Evolutionary conservation across 2,113 vertebrate genomes (phyloP).

Genomic region (Sialia sialis): DNA sequence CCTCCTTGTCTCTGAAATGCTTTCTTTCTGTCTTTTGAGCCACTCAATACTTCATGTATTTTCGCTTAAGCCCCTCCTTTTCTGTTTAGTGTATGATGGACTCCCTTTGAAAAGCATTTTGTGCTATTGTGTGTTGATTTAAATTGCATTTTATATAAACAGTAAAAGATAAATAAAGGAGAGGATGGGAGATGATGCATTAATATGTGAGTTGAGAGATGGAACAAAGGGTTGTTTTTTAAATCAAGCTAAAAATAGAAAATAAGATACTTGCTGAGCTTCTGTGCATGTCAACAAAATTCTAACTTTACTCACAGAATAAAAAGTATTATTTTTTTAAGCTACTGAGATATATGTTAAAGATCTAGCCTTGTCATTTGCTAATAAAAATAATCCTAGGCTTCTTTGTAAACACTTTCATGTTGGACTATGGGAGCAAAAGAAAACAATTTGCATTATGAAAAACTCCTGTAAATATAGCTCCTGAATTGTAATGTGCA

Average conservation of each 20-base stretch:
- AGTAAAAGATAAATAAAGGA: slow-evolving; percentile 35
- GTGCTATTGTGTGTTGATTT: slow-evolving; percentile 42
- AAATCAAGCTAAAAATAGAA: slow-evolving; percentile 62
- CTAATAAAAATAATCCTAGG: slow-evolving; percentile 56
- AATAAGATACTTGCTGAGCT: slow-evolving; percentile 44
- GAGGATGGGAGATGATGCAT: slow-evolving; percentile 30
- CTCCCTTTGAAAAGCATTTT: slow-evolving; percentile 51
- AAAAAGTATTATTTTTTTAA: slow-evolving; percentile 5
- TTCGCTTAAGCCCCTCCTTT: slow-evolving; percentile 51
- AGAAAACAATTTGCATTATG: slow-evolving; percentile 73
- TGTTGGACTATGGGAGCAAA: slow-evolving; percentile 45
- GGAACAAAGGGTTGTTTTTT: slow-evolving; percentile 59
- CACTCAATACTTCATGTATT: slow-evolving; percentile 10
- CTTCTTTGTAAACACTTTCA: slow-evolving; percentile 36
- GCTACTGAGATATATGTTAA: slow-evolving; percentile 4
- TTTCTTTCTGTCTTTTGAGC: not conserved
- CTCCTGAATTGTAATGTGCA: slow-evolving; percentile 59
- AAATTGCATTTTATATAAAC: slow-evolving; percentile 56
- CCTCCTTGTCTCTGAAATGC: not conserved
- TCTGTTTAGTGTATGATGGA: slow-evolving; percentile 38
- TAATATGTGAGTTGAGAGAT: slow-evolving; percentile 18
- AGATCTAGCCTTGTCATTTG: slow-evolving; percentile 34
- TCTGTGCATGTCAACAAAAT: slow-evolving; percentile 41
- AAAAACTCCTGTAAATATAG: slow-evolving; percentile 75
- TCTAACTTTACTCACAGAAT: slow-evolving; percentile 25